Evolutionary conservation across 2,888 invertebrate species (phyloP), one percentile per base, ranked within the genome.

Genomic region (Microplitis manilae): DNA sequence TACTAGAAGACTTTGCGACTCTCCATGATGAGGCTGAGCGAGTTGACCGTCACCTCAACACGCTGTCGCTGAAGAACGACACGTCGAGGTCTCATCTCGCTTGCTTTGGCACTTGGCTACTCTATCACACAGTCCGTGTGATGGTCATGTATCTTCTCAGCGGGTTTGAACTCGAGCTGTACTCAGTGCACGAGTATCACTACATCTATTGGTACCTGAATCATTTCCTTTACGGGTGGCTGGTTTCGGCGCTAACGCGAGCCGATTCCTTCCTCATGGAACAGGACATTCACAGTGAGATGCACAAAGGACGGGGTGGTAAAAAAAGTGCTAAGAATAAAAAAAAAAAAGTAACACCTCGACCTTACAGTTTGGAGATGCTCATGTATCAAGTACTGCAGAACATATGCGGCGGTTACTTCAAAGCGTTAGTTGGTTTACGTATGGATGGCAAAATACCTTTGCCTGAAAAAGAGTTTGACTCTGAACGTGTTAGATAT

Each of bases 161-260:
- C 30, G 98, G 98, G 0, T 96, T 99, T 85, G 98, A 98, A 88
- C 92, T 99, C 75, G 98, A 99, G 90, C 91, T 99, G 50, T 99
- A 98, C 90, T 97, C 97, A 77, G 94, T 96, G 38, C 98, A 98
- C 89, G 99, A 99, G 91, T 98, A 96, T 90, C 95, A 97, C 85
- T 98, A 98, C 88, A 96, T 98, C 83, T 99, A 95, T 90, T 98
- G 97, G 97, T 97, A 98, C 90, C 91, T 98, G 39, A 97, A 97
- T 90, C 98, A 98, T 91, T 96, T 97, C 89, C 91, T 98, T 4
- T 98, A 96, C 90, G 97, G 97, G 6, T 98, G 98, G 96, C 91
- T 98, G 79, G 94, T 97, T 1, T 98, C 98, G 0, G 96, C 98
- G 0, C 91, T 98, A 62, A 95, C 95, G 0, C 93, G 98, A 79